Evolutionary conservation across 2,888 invertebrate genomes (phyloP), one percentile per base, ranked within the genome.

Genomic region (Diplolepis rosae): DNA sequence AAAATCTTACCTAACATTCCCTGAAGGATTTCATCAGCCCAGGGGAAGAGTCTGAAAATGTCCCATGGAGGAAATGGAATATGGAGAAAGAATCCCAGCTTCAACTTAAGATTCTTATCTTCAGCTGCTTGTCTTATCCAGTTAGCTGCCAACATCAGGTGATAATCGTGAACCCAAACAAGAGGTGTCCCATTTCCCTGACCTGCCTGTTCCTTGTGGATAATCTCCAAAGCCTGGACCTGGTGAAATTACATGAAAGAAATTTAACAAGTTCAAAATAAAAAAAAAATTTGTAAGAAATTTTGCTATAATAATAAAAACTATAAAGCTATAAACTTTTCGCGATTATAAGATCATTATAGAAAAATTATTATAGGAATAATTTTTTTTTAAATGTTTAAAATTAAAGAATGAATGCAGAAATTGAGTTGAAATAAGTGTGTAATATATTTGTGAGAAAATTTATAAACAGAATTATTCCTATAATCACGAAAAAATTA

Each of bases 11-110:
- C 95, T 66, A 98, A 91, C 92, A 98, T 95, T 76, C 97, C 97
- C 89, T 97, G 96, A 30, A 98, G 91, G 69, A 98, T 94, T 90
- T 97, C 97, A 89, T 96, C 96, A n/a, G 95, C 94, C 95, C 96
- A 96, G 1, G 96, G 96, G 83, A 97, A 94, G 66, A 97, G 90
- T 73, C 96, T 91, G 89, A 96, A 96, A 79, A 97, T 96, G 84
- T 97, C 97, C 95, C 97, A 97, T 13, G 97, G 94, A 13, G 97
- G 97, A 89, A 98, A 98, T 0, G 98, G 98, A 83, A 98, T 98
- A 89, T 98, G 98, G 74, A 98, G 91, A 89, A 98, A 98, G 90
- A 98, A 98, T 30, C 96, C 97, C 77, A 97, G 89, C 86, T 96
- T 95, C 84, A 94, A 94, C 74, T 92, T 92, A 27, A 96, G 90